Evolutionary conservation across 1,140 invertebrate genomes (phyloP).

Genomic region (Mercenaria mercenaria): DNA sequence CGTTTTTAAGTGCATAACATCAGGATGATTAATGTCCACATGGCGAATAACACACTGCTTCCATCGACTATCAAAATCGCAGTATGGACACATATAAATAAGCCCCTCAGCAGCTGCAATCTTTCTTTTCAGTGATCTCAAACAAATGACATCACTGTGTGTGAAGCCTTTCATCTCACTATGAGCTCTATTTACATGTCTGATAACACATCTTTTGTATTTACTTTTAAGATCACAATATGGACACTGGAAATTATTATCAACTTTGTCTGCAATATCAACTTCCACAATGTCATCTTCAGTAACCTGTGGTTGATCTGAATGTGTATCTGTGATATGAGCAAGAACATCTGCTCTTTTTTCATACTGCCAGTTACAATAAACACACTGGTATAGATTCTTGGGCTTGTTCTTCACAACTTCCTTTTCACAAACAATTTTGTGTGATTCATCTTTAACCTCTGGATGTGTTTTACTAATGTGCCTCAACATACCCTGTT

Average conservation of each 20-base stretch:
- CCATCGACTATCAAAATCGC: constrained; percentile 19
- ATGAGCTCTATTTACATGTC: constrained; percentile 19
- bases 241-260: constrained; percentile 34
- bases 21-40: background rate
- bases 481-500: background rate
- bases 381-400: constrained; percentile 11
- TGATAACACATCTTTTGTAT: constrained; percentile 9
- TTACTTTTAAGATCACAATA: constrained; percentile 26
- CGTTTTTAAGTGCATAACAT: background rate
- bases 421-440: background rate
- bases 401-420: background rate
- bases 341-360: background rate
- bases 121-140: background rate
- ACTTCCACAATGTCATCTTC: background rate
- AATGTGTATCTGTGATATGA: background rate
- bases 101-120: background rate
- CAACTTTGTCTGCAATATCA: background rate
- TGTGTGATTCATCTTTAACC: background rate
- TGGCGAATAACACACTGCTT: constrained; percentile 11
- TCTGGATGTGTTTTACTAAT: background rate
- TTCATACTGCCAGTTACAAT: constrained; percentile 27
- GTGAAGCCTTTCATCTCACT: background rate
- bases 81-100: background rate
- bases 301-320: background rate
- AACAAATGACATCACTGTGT: background rate